Base-by-base conservation (phyloP, 2,797 vertebrate genomes). In the Gastrophryne carolinensis region DNA sequence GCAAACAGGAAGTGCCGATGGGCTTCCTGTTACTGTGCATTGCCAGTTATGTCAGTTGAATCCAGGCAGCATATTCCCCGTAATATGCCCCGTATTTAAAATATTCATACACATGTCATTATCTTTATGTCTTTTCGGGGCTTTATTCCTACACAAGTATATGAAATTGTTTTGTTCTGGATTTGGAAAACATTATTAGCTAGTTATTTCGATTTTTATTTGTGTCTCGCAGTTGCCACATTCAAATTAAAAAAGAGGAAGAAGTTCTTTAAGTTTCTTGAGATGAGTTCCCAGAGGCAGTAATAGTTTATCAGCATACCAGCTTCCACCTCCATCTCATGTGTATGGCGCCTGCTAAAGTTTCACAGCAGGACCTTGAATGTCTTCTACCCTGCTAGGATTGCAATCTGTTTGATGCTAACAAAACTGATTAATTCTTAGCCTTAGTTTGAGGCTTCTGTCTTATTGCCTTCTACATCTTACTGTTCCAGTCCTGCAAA, bases 271-370 rank as follows among this genome's bases (percentile, higher is more conserved):
- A 60, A 66, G 21, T 78, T 78, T 60, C 61, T 32, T 58, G 10
- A 50, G 52, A 78, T 78, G 82, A 73, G 54, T 80, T 82, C 82
- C 81, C 84, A 80, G 61, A 80, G 82, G 82, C 81, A 79, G 56
- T 86, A 86, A 85, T 70, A 53, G 74, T 80, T 87, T 84, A 82
- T 87, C 86, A 87, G 80, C 78, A 81, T 83, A 85, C 74, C 54
- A 82, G 65, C 81, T 80, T 83, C 83, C 86, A 88, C 85, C 81
- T 85, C 84, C 78, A 78, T 80, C 83, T 82, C 44, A 30, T 79
- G 79, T 78, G 72, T 73, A 47, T 26, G 61, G 61, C 80, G 79
- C 73, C 76, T 85, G 83, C 77, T 80, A 84, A 76, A 49, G 57
- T 66, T 61, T 83, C 85, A 85, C 85, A 87, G 84, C 84, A 81